Evolutionary conservation across 2,888 invertebrate genomes (phyloP).

Genomic region (Drosophila colorata): DNA sequence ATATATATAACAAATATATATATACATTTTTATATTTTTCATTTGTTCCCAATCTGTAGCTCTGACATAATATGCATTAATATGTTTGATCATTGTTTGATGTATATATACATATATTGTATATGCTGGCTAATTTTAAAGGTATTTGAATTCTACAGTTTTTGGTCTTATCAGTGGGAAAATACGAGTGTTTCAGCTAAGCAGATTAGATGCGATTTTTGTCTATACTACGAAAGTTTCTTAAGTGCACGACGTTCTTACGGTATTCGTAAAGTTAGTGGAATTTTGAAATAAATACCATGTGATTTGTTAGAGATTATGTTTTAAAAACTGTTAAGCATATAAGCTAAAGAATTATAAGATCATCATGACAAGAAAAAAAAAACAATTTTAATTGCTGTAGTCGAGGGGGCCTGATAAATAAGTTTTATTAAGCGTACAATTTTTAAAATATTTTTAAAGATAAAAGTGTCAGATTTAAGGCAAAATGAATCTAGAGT

Average conservation of each 20-base stretch:
- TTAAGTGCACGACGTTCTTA: constrained; percentile 11
- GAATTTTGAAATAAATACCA: not conserved
- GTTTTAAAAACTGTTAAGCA: no score
- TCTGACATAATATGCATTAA: constrained; percentile 22
- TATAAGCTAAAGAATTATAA: not conserved
- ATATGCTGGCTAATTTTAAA: not conserved
- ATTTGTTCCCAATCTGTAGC: constrained; percentile 10
- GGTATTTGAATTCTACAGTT: constrained; percentile 19
- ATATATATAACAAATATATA: not conserved
- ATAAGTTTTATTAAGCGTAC: no score
- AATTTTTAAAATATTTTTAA: no score
- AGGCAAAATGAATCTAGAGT: no score
- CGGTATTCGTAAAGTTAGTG: not conserved
- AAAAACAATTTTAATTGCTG: no score
- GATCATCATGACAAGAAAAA: not conserved
- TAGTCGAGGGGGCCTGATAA: no score
- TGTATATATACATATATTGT: no score
- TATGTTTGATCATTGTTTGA: constrained; percentile 24
- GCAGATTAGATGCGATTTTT: constrained; percentile 31
- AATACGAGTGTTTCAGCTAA: constrained; percentile 16
- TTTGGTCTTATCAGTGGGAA: constrained; percentile 21
- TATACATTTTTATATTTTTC: not conserved
- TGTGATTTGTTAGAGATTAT: not conserved
- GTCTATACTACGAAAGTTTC: constrained; percentile 5
- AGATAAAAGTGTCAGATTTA: no score